Conservation (phyloP, 2,888 invertebrate species). For the Hypercompe scribonia region DNA sequence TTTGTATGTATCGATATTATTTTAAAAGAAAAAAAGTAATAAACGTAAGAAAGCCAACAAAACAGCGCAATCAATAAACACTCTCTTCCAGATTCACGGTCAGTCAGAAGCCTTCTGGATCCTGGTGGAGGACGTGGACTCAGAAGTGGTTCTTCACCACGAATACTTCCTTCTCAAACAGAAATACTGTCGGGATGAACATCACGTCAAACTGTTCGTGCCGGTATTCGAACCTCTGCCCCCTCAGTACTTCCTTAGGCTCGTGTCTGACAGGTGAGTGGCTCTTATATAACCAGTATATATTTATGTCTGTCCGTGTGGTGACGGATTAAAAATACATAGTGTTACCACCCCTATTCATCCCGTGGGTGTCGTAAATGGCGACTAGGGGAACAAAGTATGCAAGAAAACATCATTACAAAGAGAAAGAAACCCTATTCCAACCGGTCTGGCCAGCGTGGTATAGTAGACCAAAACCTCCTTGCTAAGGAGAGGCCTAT, state of each 20-base stretch:
- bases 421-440: too few species aligned
- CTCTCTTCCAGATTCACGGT: conserved; percentile 88
- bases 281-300: not conserved
- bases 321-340: too few species aligned
- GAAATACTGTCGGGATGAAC: conserved; percentile 97
- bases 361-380: too few species aligned
- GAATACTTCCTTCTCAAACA: conserved; percentile 97
- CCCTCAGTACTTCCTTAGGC: conserved; percentile 98
- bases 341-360: too few species aligned
- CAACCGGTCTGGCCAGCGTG: too few species aligned
- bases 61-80: not conserved
- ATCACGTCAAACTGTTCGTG: conserved; percentile 98
- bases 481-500: too few species aligned
- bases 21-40: too few species aligned
- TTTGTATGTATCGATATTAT: too few species aligned
- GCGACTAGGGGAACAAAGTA: too few species aligned
- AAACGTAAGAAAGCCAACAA: not conserved
- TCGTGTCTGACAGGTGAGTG: conserved; percentile 91
- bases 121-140: conserved; percentile 94
- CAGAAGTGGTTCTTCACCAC: conserved; percentile 96
- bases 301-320: not conserved
- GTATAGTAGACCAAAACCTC: too few species aligned
- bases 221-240: conserved; percentile 99
- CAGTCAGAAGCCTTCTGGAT: conserved; percentile 96
- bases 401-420: too few species aligned